Base-by-base conservation (phyloP, 2,797 vertebrate species). In the Nyctalus aviator region DNA sequence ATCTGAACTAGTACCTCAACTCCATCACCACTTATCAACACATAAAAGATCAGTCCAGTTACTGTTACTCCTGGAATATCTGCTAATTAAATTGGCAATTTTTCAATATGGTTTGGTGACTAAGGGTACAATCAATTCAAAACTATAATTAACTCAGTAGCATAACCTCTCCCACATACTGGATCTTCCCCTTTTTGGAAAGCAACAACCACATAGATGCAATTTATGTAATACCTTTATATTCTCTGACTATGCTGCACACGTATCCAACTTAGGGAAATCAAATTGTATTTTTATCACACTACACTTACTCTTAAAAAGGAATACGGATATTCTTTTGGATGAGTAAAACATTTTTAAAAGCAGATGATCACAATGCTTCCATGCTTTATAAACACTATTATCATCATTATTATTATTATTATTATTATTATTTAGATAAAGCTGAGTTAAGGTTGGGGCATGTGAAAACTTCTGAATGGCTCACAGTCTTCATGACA, bases 251-350 rank as follows among this genome's bases (percentile, higher is more conserved):
- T 95, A 75, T 30, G 12, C 9, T 53, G 53, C 44, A 17, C 8
- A 73, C 44, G 50, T 6, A 90, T 27, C n/a, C 13, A 82, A 75
- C 23, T 84, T 78, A 64, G 35, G 27, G 68, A 77, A 88, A 95
- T 69, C 21, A 91, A 83, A 79, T 91, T 82, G 37, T 23, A 93
- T 83, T 91, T 95, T 93, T 78, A 94, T 93, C 44, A 55, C 17
- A 95, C 68, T 84, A 85, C 59, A 48, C 17, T 92, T 79, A 59
- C 25, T 84, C n/a, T 90, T 48, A 91, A 62, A 94, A 90, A 88
- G 25, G 2, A 93, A 85, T 69, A 8, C 57, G 23, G 20, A 66
- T 23, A 85, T 76, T 94, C 75, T 64, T 93, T 46, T 44, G 50
- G 48, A 76, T 71, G 75, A 88, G 69, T 75, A 64, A 64, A 88